These are phyloP conservation scores for Frankliniella fusca DNA, from an alignment of 2,888 invertebrate species.

Conservation along the genomic window DNA sequence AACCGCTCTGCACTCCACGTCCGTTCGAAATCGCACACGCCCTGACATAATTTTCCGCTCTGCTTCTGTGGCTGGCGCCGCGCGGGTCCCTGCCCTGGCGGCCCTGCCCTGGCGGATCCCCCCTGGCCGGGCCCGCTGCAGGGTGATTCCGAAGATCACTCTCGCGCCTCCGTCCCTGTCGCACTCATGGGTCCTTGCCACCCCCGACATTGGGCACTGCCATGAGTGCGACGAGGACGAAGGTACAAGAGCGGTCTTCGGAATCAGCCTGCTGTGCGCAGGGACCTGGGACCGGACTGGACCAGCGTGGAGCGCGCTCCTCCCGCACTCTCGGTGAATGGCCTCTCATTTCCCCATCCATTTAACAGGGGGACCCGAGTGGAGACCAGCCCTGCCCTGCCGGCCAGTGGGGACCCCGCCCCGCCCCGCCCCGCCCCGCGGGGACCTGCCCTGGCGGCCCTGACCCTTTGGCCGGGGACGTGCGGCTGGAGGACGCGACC, in stretches of 20 bases:
- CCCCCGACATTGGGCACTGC: no score
- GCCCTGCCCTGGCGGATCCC: background rate
- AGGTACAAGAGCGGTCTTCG: no score
- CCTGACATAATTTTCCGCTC: background rate
- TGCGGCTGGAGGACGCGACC: background rate
- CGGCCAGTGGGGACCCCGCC: background rate
- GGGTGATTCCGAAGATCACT: no score
- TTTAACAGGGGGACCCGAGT: background rate
- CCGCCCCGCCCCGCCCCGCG: background rate
- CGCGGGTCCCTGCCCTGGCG: background rate
- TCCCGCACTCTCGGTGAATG: background rate
- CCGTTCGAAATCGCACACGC: background rate
- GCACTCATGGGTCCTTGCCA: no score
- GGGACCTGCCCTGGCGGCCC: no score
- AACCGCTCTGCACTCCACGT: background rate
- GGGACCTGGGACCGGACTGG: background rate
- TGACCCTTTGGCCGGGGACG: no score
- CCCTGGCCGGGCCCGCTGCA: no score
- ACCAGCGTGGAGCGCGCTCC: no score
- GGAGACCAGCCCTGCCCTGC: background rate
- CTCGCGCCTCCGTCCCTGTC: no score
- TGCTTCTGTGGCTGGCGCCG: background rate
- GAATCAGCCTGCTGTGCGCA: background rate
- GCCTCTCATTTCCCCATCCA: conserved; percentile 4
- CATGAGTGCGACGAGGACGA: no score